phyloP scores from a whole-genome alignment of 2,888 invertebrate genomes.

The Gortyna flavago region DNA sequence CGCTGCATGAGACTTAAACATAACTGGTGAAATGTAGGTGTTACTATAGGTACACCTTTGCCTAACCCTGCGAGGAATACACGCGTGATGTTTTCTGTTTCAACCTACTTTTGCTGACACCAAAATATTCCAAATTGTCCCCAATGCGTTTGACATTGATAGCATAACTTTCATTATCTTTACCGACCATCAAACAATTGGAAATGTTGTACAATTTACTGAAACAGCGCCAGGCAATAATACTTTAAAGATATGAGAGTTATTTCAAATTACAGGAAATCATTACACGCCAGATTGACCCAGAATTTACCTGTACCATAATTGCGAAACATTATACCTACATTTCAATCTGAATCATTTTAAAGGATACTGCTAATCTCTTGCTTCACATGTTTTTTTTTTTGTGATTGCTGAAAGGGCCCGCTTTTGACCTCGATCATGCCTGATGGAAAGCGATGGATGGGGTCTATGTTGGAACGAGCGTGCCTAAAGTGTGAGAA shows the following conservation, averaged over 20 bases:
- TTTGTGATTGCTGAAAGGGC: no score
- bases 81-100: neutral
- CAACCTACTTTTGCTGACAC: slow-evolving; percentile 14
- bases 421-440: no score
- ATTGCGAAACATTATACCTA: neutral
- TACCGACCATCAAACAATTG: slow-evolving; percentile 50
- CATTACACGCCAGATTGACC: slow-evolving; percentile 36
- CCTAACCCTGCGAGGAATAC: neutral
- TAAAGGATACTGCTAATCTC: neutral
- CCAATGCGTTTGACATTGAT: slow-evolving; percentile 22
- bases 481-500: no score
- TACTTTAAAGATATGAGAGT: slow-evolving; percentile 10
- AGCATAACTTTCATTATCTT: slow-evolving; percentile 52
- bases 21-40: neutral
- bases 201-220: slow-evolving; percentile 56
- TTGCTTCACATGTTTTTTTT: neutral
- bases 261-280: slow-evolving; percentile 58
- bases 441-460: no score
- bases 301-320: neutral
- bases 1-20: neutral
- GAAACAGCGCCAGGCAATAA: slow-evolving; percentile 33
- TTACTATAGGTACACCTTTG: no score
- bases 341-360: no score
- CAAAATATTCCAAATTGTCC: neutral
- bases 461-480: no score